phyloP scores from a whole-genome alignment of 2,113 vertebrate genomes.

The Jaculus jaculus region DNA sequence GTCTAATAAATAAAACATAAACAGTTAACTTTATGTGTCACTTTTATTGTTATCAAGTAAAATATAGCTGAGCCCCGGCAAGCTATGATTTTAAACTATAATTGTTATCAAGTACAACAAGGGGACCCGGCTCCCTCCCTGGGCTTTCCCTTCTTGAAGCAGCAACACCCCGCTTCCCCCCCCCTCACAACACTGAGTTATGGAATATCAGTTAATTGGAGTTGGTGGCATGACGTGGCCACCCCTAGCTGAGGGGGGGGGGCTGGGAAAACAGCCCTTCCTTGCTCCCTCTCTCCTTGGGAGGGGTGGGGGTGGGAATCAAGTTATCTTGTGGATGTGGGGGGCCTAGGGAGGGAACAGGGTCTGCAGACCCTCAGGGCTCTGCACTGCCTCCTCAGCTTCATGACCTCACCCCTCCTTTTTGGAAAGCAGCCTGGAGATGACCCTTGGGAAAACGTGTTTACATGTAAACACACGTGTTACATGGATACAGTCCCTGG shows the following conservation, averaged over 20 bases:
- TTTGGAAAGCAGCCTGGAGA: conserved; percentile 74
- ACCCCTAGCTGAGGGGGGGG: conserved; percentile 23
- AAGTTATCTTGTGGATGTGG: neutral
- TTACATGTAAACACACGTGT: conserved; percentile 79
- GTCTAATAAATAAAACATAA: conserved; percentile 93
- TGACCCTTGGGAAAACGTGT: conserved; percentile 68
- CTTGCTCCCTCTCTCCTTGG: neutral
- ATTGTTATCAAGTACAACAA: conserved; percentile 89
- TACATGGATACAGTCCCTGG: conserved; percentile 54
- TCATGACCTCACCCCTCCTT: conserved; percentile 44
- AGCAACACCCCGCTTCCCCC: too few relatives aligned
- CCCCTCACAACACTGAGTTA: conserved; percentile 74
- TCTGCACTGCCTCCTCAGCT: neutral
- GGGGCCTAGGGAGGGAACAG: neutral
- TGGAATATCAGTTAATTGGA: conserved; percentile 79
- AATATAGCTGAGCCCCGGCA: conserved; percentile 88
- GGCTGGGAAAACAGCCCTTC: neutral
- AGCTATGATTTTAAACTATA: conserved; percentile 86
- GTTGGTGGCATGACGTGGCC: conserved; percentile 54
- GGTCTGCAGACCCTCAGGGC: neutral
- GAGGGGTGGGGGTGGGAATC: too few relatives aligned
- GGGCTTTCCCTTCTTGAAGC: conserved; percentile 78
- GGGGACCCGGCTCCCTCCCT: conserved; percentile 83
- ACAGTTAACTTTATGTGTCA: conserved; percentile 90
- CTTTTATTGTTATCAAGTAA: conserved; percentile 91